Conservation (phyloP, 1,140 invertebrate genomes). For the Rhyacophila brunnea region DNA sequence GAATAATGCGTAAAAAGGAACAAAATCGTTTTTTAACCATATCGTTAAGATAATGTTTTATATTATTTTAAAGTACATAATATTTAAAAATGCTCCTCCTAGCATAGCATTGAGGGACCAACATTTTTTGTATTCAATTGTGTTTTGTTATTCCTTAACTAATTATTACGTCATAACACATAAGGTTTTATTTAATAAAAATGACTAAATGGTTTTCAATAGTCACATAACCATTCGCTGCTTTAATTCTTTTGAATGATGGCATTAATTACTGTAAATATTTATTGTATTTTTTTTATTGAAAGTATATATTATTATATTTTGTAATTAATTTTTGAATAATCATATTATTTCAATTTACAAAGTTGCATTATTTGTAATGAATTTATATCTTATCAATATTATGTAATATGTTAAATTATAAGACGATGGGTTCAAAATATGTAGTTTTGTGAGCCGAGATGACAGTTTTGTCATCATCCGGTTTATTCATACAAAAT, state of each 20-base stretch:
- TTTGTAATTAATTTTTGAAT: slow-evolving; percentile 9
- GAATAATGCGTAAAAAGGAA: not conserved
- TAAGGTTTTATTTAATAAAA: not conserved
- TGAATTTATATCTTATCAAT: slow-evolving; percentile 6
- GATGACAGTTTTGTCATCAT: slow-evolving; percentile 10
- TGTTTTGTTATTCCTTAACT: not conserved
- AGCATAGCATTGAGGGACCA: slow-evolving; percentile 2
- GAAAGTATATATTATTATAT: slow-evolving; percentile 11
- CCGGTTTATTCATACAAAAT: slow-evolving; percentile 14
- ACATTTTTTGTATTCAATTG: not conserved
- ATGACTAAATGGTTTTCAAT: not conserved
- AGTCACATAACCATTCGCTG: not conserved
- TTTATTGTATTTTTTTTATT: slow-evolving; percentile 15
- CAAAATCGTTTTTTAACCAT: not conserved
- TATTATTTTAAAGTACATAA: not conserved
- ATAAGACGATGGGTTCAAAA: slow-evolving; percentile 19
- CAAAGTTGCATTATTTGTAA: slow-evolving; percentile 13
- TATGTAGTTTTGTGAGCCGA: slow-evolving; percentile 1
- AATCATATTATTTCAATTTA: slow-evolving; percentile 10
- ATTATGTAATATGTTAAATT: slow-evolving; percentile 11
- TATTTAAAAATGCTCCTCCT: slow-evolving; percentile 1
- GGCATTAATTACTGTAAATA: slow-evolving; percentile 18
- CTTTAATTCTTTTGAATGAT: slow-evolving; percentile 9
- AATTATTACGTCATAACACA: not conserved
- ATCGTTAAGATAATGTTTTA: not conserved